Conservation (phyloP, 2,888 invertebrate genomes). For the Limenitis camilla region DNA sequence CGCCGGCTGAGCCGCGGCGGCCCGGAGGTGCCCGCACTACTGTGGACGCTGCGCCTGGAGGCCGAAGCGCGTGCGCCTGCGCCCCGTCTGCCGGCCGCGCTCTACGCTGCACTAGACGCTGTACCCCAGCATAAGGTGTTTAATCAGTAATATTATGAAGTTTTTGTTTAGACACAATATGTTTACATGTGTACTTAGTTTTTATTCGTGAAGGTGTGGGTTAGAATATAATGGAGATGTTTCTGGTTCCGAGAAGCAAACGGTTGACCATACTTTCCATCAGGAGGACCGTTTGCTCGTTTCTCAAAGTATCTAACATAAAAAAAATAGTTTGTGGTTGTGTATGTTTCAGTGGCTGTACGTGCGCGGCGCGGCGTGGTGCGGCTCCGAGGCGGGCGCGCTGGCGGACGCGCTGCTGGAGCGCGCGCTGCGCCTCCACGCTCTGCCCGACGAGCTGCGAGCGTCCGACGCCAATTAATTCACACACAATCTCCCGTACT, state of each 20-base stretch:
- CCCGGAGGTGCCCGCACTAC: slow-evolving; percentile 25
- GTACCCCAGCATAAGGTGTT: slow-evolving; percentile 35
- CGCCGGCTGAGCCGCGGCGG: slow-evolving; percentile 7
- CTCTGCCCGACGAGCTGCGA: slow-evolving; percentile 83
- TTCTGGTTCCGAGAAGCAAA: too few species aligned
- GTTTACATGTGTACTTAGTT: too few species aligned
- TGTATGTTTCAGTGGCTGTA: slow-evolving; percentile 30
- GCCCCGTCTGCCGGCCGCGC: slow-evolving; percentile 34
- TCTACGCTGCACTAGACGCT: slow-evolving; percentile 74
- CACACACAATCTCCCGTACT: background rate
- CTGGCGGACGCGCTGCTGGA: slow-evolving; percentile 85
- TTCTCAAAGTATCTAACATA: too few species aligned
- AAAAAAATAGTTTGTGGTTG: too few species aligned
- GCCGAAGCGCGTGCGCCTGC: slow-evolving; percentile 29
- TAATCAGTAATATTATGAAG: slow-evolving; percentile 19
- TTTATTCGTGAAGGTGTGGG: too few species aligned
- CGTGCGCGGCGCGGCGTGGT: slow-evolving; percentile 48
- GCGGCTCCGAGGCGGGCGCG: slow-evolving; percentile 74
- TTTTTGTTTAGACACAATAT: too few species aligned
- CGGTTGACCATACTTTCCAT: too few species aligned
- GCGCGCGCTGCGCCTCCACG: slow-evolving; percentile 82
- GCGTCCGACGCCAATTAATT: background rate
- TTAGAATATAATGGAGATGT: too few species aligned
- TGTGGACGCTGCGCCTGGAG: slow-evolving; percentile 28
- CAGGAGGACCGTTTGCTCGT: too few species aligned